phyloP scores from a whole-genome alignment of 1,140 invertebrate species.

The Cyphomyrmex costatus region DNA sequence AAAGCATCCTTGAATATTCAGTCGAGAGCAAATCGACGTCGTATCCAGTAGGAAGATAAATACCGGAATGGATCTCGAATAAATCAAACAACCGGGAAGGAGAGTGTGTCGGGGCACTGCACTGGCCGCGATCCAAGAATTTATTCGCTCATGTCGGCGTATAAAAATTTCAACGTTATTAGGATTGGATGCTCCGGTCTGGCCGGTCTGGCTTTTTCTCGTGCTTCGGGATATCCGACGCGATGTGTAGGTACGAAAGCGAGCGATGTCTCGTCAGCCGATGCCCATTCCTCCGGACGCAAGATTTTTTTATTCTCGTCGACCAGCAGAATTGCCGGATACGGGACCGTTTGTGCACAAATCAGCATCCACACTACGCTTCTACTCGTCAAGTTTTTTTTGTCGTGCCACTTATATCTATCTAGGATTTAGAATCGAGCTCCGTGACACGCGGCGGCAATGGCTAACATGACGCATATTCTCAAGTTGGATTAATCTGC shows the following conservation, averaged over 20 bases:
- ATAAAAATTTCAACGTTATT: constrained; percentile 80
- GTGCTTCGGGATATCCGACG: constrained; percentile 63
- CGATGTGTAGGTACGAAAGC: constrained; percentile 28
- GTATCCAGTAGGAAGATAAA: constrained; percentile 64
- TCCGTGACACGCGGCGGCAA: constrained; percentile 37
- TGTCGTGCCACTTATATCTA: constrained; percentile 40
- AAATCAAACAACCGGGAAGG: constrained; percentile 61
- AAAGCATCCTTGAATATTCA: constrained; percentile 50
- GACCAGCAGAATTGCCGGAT: constrained; percentile 20
- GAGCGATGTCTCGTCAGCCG: constrained; percentile 34
- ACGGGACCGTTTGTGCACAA: constrained; percentile 24
- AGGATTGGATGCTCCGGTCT: constrained; percentile 67
- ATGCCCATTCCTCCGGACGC: constrained; percentile 13
- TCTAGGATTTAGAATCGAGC: constrained; percentile 42
- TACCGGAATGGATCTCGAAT: constrained; percentile 66
- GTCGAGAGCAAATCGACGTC: constrained; percentile 59
- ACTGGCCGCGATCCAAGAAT: constrained; percentile 73
- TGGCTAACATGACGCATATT: constrained; percentile 44
- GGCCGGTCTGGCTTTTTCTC: not conserved
- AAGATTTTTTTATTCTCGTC: not conserved
- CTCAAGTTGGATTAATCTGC: constrained; percentile 52
- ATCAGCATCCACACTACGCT: constrained; percentile 40
- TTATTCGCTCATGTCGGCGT: constrained; percentile 69
- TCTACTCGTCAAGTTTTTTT: constrained; percentile 33
- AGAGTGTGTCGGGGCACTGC: not conserved